phyloP scores from a whole-genome alignment of 2,888 invertebrate species.

The Carabus problematicus region DNA sequence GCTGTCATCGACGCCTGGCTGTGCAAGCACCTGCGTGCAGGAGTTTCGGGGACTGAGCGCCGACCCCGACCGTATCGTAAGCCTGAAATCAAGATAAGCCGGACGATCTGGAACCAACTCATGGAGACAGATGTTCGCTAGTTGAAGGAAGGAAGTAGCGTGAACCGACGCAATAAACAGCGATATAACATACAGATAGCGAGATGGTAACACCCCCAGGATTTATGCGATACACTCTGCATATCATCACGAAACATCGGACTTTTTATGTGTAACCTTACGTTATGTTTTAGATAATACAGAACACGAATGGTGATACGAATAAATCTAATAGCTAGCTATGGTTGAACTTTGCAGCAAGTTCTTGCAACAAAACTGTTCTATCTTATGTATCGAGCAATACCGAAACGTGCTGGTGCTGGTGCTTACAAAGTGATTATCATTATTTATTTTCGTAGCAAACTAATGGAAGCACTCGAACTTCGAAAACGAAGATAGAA shows the following conservation, averaged over 20 bases:
- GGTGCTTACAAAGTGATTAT: conserved; percentile 32
- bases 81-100: conserved; percentile 15
- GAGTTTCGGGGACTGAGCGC: conserved; percentile 3
- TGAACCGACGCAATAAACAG: conserved; percentile 37
- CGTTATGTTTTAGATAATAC: too few species aligned
- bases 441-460: conserved; percentile 52
- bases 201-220: conserved; percentile 39
- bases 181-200: conserved; percentile 39
- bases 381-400: not conserved
- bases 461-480: conserved; percentile 57
- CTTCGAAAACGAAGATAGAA: conserved; percentile 20
- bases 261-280: too few species aligned
- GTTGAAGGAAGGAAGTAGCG: conserved; percentile 33
- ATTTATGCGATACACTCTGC: conserved; percentile 30
- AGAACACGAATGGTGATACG: too few species aligned
- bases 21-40: conserved; percentile 1
- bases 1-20: too few species aligned
- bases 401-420: not conserved
- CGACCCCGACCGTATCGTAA: conserved; percentile 11
- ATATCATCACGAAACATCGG: not conserved
- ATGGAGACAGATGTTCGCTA: conserved; percentile 36
- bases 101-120: conserved; percentile 8
- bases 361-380: too few species aligned
- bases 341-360: too few species aligned
- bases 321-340: too few species aligned